phyloP scores from a whole-genome alignment of 2,888 invertebrate genomes.

The Deilephila porcellus region DNA sequence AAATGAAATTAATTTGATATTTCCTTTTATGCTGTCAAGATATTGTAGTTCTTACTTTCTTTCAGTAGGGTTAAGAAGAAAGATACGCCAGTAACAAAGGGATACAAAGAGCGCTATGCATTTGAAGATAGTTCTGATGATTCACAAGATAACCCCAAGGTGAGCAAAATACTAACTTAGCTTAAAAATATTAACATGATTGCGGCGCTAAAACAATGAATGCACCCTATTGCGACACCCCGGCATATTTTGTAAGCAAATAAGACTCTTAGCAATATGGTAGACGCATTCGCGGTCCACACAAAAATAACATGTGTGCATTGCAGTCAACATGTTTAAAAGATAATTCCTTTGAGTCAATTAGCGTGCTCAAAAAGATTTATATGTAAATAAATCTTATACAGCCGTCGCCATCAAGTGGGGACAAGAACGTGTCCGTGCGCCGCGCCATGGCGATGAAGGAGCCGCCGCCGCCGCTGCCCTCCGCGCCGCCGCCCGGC shows the following conservation, averaged over 20 bases:
- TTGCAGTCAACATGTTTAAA: no score
- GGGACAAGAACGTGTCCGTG: constrained; percentile 86
- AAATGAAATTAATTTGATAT: background rate
- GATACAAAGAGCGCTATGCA: constrained; percentile 82
- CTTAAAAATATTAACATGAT: no score
- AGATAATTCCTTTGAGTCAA: no score
- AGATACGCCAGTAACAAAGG: constrained; percentile 79
- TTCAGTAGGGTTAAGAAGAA: constrained; percentile 85
- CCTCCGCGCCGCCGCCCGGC: constrained; percentile 79
- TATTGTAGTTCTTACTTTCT: constrained; percentile 38
- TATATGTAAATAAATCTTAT: background rate
- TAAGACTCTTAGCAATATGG: no score
- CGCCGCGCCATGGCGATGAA: constrained; percentile 87
- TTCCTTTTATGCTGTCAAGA: constrained; percentile 34
- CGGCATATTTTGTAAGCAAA: no score
- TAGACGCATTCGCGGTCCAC: no score
- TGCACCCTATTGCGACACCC: no score
- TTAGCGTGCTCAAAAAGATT: background rate
- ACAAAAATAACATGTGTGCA: no score
- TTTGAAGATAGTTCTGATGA: constrained; percentile 82
- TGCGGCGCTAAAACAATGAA: no score
- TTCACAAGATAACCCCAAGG: constrained; percentile 72
- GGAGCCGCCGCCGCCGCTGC: constrained; percentile 85
- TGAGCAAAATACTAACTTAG: constrained; percentile 39
- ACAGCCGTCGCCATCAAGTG: constrained; percentile 58